Evolutionary conservation across 2,113 vertebrate species (phyloP).

Genomic region (Galemys pyrenaicus): DNA sequence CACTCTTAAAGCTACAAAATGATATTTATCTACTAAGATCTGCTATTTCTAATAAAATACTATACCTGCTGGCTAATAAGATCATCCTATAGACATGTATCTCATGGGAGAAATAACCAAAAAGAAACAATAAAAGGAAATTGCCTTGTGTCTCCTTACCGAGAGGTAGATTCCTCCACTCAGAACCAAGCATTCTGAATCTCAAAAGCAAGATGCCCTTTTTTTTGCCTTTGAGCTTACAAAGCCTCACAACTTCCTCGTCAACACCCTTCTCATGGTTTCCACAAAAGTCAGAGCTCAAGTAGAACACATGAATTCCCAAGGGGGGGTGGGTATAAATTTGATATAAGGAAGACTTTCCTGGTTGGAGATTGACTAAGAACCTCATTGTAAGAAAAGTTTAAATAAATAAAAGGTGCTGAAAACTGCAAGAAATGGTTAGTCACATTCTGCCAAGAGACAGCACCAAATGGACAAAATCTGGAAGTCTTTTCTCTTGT

Average conservation of each 20-base stretch:
- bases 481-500: neutral
- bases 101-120: conserved; percentile 14
- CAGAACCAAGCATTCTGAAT: neutral
- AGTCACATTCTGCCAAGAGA: neutral
- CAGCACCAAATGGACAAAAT: neutral
- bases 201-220: neutral
- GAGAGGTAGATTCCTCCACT: neutral
- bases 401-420: conserved; percentile 3
- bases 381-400: neutral
- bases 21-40: neutral
- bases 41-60: conserved; percentile 47
- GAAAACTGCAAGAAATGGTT: neutral
- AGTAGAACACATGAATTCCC: neutral
- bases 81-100: neutral
- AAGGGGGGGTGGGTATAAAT: neutral
- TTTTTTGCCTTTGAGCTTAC: no score
- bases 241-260: conserved; percentile 53
- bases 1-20: conserved; percentile 18
- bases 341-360: neutral
- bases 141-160: conserved; percentile 49
- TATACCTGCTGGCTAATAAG: conserved; percentile 41
- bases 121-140: conserved; percentile 24
- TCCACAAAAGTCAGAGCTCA: conserved; percentile 57
- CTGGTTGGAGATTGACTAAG: conserved; percentile 2
- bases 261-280: conserved; percentile 33